Evolutionary conservation across 2,797 vertebrate genomes (phyloP), one percentile per base, ranked within the genome.

Genomic region (Dermochelys coriacea): DNA sequence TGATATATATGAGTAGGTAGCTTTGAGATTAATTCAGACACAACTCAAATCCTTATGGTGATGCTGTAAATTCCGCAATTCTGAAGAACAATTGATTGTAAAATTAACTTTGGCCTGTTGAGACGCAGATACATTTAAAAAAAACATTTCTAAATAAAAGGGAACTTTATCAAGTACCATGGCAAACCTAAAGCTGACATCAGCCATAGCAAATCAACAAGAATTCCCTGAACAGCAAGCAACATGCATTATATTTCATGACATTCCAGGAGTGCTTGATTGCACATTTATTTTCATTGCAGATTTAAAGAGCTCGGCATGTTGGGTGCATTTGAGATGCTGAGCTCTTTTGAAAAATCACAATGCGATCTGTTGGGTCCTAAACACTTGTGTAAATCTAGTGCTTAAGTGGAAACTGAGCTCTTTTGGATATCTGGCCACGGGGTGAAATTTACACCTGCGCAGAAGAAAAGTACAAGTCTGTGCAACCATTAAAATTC

Each of bases 171-270:
- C 34, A 50, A 90, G 51, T 0, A 57, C 29, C 23, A 50, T 4
- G 4, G 47, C 45, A 80, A 93, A 55, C 5, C 55, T 61, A 49
- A 55, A 57, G 80, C 59, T 79, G 75, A n/a, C 41, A 14, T 6
- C 2, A 21, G 11, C 34, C 78, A 7, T 3, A n/a, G 93, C 19
- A 89, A 47, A 84, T 55, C 41, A 54, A 14, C 15, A n/a, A 7
- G 71, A 55, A 27, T 54, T 90, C 49, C 68, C 54, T 57, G 37
- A 9, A 80, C 78, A 81, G 23, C 71, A 37, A 80, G 81, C 34
- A 15, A 6, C 1, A 41, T 4, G 12, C 15, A 1, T 1, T 47
- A 47, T 47, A 37, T 21, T 3, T 82, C 23, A 0, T 10, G 4
- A 3, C 3, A 1, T 49, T 52, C 77, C 77, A 18, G 1, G 52